Percentiles rank a stretch among this genome's conserved stretches.
Conservation (phyloP, 2,797 vertebrate species). For the Enteromius thamalakanensis region DNA sequence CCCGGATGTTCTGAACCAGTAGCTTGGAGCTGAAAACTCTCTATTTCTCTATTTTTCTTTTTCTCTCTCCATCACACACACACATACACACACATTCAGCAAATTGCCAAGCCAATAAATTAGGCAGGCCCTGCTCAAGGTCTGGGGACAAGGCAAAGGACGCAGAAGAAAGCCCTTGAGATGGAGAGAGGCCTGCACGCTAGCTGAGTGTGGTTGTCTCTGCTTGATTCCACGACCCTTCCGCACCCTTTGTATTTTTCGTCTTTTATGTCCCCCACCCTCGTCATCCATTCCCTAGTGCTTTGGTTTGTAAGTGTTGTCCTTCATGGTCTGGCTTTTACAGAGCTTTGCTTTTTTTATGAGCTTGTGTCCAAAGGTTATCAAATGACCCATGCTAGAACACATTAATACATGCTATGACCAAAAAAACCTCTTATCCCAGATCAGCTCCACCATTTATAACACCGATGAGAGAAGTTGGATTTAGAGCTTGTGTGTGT, state of each 20-base stretch:
- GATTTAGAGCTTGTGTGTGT: constrained; percentile 21
- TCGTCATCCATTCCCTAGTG: constrained; percentile 49
- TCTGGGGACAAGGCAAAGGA: constrained; percentile 73
- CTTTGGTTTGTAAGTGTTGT: constrained; percentile 57
- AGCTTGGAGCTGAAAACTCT: constrained; percentile 64
- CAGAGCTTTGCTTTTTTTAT: constrained; percentile 51
- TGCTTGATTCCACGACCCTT: constrained; percentile 70
- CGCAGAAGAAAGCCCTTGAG: constrained; percentile 69
- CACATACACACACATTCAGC: constrained; percentile 53
- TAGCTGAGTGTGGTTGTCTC: constrained; percentile 63
- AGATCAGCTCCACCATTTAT: constrained; percentile 22
- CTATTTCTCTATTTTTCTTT: constrained; percentile 14
- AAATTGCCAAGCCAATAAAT: constrained; percentile 60
- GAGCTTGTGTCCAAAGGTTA: constrained; percentile 49
- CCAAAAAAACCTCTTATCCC: constrained; percentile 13
- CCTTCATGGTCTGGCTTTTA: constrained; percentile 62
- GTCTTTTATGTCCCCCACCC: constrained; percentile 52
- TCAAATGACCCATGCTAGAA: constrained; percentile 23
- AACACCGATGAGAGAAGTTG: constrained; percentile 3
- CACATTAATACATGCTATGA: constrained; percentile 26
- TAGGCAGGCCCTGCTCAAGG: constrained; percentile 63
- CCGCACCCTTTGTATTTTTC: constrained; percentile 55
- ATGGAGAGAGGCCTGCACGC: constrained; percentile 50
- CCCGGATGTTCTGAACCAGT: constrained; percentile 69
- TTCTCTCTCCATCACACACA: constrained; percentile 7